Conservation (phyloP, 1,140 invertebrate species). For the Trachymyrmex cornetzi region DNA sequence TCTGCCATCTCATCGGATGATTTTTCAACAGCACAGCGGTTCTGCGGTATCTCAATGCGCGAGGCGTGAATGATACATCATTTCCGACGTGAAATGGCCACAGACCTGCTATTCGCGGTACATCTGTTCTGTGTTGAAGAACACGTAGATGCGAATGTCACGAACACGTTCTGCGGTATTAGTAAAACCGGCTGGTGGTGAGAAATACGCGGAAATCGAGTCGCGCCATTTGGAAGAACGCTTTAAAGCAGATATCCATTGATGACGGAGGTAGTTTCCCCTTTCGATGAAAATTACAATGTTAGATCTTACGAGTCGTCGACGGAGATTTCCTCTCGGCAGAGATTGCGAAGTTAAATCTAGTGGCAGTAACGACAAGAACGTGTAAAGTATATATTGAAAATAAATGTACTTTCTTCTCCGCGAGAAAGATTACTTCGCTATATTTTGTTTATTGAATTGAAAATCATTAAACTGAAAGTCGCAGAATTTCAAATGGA, state of each 20-base stretch:
- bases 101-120: not conserved
- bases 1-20: not conserved
- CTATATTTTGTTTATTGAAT: not conserved
- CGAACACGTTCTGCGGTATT: not conserved
- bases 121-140: not conserved
- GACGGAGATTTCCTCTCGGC: conserved; percentile 11
- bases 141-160: not conserved
- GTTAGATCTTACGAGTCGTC: conserved; percentile 15
- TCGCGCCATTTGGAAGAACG: not conserved
- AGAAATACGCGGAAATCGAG: conserved; percentile 21
- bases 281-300: conserved; percentile 18
- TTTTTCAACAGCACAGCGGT: not conserved
- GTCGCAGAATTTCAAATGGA: not conserved
- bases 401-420: conserved; percentile 14
- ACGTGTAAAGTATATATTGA: not conserved
- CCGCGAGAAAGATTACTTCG: not conserved
- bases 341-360: conserved; percentile 16
- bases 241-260: conserved; percentile 1
- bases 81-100: conserved; percentile 3
- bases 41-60: not conserved
- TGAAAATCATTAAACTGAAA: conserved; percentile 1
- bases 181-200: not conserved
- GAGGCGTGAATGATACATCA: not conserved
- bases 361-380: conserved; percentile 2
- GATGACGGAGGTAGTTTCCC: conserved; percentile 6